Evolutionary conservation across 1,140 invertebrate genomes (phyloP).

Genomic region (Coenobita brevimanus): DNA sequence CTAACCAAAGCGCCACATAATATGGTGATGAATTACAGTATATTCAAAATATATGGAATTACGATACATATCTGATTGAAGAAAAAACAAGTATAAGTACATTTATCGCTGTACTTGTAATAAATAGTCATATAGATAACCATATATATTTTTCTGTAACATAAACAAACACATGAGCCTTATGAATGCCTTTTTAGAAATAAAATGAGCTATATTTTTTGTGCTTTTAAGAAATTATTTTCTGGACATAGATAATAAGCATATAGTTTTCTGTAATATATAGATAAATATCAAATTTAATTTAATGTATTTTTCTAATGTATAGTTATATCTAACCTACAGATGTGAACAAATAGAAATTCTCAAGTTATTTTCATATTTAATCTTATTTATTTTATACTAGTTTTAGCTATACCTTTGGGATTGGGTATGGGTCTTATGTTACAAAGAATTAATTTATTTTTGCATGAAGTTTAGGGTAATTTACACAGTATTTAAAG

Average conservation of each 20-base stretch:
- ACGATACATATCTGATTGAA: no score
- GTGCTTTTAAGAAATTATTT: not conserved
- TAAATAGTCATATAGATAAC: no score
- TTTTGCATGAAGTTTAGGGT: conserved; percentile 39
- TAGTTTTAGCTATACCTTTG: conserved; percentile 8
- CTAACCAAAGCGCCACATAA: no score
- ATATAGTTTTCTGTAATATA: not conserved
- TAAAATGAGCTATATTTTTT: not conserved
- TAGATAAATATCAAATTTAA: not conserved
- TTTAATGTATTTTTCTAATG: conserved; percentile 31
- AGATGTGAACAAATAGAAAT: conserved; percentile 1
- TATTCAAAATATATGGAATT: no score
- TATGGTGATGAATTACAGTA: no score
- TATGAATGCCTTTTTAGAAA: conserved; percentile 1
- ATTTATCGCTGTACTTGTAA: no score
- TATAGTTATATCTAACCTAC: conserved; percentile 15
- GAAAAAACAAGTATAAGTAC: no score
- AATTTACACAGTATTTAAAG: conserved; percentile 1
- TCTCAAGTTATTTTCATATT: conserved; percentile 28
- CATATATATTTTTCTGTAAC: no score
- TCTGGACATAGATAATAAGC: conserved; percentile 1
- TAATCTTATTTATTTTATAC: conserved; percentile 39
- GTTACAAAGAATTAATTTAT: conserved; percentile 39
- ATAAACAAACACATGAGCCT: not conserved
- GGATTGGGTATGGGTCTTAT: conserved; percentile 27